Conservation (phyloP, 2,888 invertebrate species). For the Paralinhomoeus sp. region DNA sequence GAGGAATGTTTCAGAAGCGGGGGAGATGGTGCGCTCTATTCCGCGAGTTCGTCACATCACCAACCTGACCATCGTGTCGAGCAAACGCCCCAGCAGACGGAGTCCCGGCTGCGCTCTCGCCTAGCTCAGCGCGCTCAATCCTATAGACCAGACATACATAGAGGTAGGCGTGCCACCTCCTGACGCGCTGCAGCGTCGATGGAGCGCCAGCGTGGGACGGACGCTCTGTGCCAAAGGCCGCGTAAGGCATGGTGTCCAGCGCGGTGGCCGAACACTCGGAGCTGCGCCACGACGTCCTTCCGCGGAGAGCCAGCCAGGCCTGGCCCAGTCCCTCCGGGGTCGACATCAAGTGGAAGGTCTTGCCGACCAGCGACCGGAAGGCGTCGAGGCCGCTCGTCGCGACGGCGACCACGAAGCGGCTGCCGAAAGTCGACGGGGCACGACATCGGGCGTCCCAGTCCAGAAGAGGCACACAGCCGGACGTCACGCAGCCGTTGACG, state of each 20-base stretch:
- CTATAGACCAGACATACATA: too few species aligned
- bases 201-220: too few species aligned
- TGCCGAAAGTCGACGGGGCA: slow-evolving; percentile 30
- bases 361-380: slow-evolving; percentile 23
- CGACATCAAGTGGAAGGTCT: slow-evolving; percentile 25
- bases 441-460: slow-evolving; percentile 28
- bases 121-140: neutral
- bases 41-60: too few species aligned
- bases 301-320: slow-evolving; percentile 15
- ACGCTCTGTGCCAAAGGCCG: slow-evolving; percentile 19
- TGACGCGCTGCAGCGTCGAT: too few species aligned
- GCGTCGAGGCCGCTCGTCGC: slow-evolving; percentile 11
- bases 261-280: slow-evolving; percentile 25
- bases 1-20: too few species aligned
- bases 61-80: neutral
- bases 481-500: slow-evolving; percentile 21
- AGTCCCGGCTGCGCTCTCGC: neutral
- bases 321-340: slow-evolving; percentile 17
- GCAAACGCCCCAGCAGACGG: neutral
- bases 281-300: slow-evolving; percentile 28
- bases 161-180: too few species aligned
- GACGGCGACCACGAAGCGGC: slow-evolving; percentile 22
- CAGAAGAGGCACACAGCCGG: neutral
- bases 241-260: slow-evolving; percentile 19
- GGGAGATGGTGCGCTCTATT: too few species aligned